A percentile compares a stretch with the other conserved stretches of the same genome.
phyloP scores from a whole-genome alignment of 2,797 vertebrate species.

The Sebastes nivosus region DNA sequence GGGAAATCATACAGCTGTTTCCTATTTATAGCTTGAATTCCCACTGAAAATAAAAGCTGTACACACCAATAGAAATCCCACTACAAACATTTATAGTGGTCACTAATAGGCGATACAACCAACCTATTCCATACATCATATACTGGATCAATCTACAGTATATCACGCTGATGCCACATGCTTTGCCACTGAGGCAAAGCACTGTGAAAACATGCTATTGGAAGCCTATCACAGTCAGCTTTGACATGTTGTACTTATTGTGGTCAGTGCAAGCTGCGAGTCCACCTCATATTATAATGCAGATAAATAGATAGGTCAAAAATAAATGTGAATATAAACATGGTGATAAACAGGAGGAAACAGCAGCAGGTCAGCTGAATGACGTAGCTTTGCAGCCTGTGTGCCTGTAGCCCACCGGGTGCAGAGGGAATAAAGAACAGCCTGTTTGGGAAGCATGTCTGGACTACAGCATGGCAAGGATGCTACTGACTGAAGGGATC shows the following conservation, averaged over 20 bases:
- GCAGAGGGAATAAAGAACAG: conserved; percentile 28
- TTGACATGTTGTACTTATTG: not conserved
- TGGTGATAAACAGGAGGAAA: not conserved
- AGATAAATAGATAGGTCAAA: not conserved
- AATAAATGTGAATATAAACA: not conserved
- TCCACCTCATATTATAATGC: not conserved
- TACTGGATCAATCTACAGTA: too few relatives aligned
- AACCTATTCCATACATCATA: too few relatives aligned
- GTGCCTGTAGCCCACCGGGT: not conserved
- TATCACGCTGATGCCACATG: not conserved
- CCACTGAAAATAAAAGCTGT: not conserved
- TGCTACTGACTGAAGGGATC: not conserved
- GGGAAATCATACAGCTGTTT: not conserved
- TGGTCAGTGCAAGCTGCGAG: not conserved
- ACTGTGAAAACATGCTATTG: not conserved
- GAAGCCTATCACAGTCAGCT: not conserved
- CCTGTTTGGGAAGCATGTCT: not conserved
- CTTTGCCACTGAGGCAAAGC: not conserved
- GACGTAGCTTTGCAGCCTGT: not conserved
- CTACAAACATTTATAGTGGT: not conserved
- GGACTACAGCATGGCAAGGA: not conserved
- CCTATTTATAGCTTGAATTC: not conserved
- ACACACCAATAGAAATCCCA: not conserved
- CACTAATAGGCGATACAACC: not conserved
- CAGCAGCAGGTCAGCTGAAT: not conserved